Base-by-base conservation (phyloP, 2,888 invertebrate genomes). In the Hipparchia sbordonii region DNA sequence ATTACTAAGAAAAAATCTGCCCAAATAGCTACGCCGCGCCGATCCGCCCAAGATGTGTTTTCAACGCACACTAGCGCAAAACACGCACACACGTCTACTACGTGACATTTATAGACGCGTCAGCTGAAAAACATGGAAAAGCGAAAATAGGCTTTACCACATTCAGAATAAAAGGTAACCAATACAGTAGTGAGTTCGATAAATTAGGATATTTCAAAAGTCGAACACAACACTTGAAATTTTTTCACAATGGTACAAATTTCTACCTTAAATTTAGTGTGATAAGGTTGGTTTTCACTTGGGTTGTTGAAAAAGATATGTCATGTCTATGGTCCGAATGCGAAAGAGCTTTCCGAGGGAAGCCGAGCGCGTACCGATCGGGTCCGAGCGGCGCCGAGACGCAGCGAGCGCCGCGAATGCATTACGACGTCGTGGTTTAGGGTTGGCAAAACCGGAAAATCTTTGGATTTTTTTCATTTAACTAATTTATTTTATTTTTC, bases 151-250 rank as follows among this genome's bases (percentile, higher is more conserved):
- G 77, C 85, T 80, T 77, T 89, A 84, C 33, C 0, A 0, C 74
- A 0, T 3, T 72, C 1, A 33, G 0, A 2, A 74, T 81, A 90
- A 80, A 84, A 85, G 73, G 70, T 76, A 81, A 76, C 81, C 79
- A 79, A 77, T 78, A 74, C 77, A 78, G 75, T 77, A 74, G 80
- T 79, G 75, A 78, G 80, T 81, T 84, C 77, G 80, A 82, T 84
- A 90, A 90, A 91, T 91, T 91, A 89, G 89, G 91, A 92, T 91
- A 91, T 92, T 92, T 90, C 87, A 86, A 89, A 90, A 90, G 85
- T 86, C 88, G 85, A 90, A 89, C 85, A 85, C 84, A 84, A 87
- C 87, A 87, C 89, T 89, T 84, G 80, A 88, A 87, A 77, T 84
- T 80, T 79, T 76, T 78, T 69, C 7, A 2, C 8, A 1, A 62